These are phyloP conservation scores for Eolophus roseicapilla DNA, from an alignment of 2,113 vertebrate genomes.

Conservation along the genomic window DNA sequence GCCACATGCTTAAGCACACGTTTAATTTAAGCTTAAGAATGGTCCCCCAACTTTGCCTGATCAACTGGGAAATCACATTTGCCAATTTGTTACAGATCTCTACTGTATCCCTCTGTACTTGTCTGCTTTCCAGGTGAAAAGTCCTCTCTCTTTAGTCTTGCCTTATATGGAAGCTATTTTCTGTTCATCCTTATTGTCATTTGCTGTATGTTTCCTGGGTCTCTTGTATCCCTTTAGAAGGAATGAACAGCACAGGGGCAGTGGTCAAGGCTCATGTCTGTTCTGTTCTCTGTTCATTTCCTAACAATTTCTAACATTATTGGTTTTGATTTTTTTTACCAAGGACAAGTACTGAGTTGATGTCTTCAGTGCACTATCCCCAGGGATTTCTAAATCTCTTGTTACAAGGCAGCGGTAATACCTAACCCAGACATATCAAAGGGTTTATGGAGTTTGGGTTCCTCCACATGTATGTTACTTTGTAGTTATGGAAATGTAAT, in stretches of 20 bases:
- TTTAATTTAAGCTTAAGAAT: neutral
- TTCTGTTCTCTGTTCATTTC: neutral
- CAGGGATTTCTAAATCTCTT: neutral
- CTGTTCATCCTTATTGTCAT: neutral
- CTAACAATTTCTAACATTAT: neutral
- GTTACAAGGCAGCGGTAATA: neutral
- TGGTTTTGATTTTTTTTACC: no score
- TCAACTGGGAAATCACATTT: neutral
- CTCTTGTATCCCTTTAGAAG: neutral
- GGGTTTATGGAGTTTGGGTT: neutral
- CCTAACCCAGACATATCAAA: neutral
- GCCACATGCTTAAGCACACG: neutral
- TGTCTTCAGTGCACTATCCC: neutral
- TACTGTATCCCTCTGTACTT: neutral
- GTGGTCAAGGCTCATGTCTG: neutral
- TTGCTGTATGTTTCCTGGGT: neutral
- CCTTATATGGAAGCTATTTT: neutral
- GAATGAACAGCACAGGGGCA: neutral
- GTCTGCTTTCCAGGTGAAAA: neutral
- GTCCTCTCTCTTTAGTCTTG: neutral
- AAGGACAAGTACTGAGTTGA: neutral
- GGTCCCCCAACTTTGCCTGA: neutral
- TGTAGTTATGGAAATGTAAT: neutral
- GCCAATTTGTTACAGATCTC: neutral
- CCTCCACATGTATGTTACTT: neutral